Evolutionary conservation across 2,797 vertebrate species (phyloP), one percentile per base, ranked within the genome.

Genomic region (Hydrolagus colliei): DNA sequence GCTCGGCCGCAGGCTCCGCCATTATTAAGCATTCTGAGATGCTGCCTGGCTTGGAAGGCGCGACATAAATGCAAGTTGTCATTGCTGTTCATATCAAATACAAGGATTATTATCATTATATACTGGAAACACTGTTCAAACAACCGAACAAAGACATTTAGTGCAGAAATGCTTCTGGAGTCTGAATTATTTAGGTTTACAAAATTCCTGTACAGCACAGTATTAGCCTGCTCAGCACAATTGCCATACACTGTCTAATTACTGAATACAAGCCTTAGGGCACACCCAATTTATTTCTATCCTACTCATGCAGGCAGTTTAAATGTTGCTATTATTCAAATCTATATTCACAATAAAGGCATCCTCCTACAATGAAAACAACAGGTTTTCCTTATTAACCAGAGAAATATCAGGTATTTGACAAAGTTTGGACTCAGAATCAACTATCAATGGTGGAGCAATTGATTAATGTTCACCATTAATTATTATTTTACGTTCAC

Each of bases 291-390:
- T 82, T 68, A 68, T 32, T 82, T 82, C 22, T 35, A 61, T 14
- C 1, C 11, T 16, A 77, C 2, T 13, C 41, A 20, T 22, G 14
- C 11, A 8, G 27, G 20, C 12, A 65, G 27, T 67, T 82, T 8
- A 22, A 52, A 67, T 82, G 9, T 80, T 82, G 63, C 22, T 18
- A 82, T 22, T 67, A 35, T 67, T 82, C 22, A 82, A 63, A 82
- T 32, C 22, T 18, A 67, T 67, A 68, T 82, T 65, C 78, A 16
- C 18, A 67, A 82, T 82, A 68, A 67, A 32, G 1, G 32, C 16
- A 20, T 4, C 13, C 63, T 35, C 27, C 63, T 79, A 6, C 10
- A 18, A 9, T 80, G 14, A 82, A 82, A 67, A 9, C 32, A 65
- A 82, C 27, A 20, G 11, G 59, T 61, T 61, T n/a, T 20, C 52